A percentile compares a stretch with the other conserved stretches of the same genome.
These are phyloP conservation scores for Luscinia megarhynchos DNA, from an alignment of 2,797 vertebrate genomes.

Conservation along the genomic window DNA sequence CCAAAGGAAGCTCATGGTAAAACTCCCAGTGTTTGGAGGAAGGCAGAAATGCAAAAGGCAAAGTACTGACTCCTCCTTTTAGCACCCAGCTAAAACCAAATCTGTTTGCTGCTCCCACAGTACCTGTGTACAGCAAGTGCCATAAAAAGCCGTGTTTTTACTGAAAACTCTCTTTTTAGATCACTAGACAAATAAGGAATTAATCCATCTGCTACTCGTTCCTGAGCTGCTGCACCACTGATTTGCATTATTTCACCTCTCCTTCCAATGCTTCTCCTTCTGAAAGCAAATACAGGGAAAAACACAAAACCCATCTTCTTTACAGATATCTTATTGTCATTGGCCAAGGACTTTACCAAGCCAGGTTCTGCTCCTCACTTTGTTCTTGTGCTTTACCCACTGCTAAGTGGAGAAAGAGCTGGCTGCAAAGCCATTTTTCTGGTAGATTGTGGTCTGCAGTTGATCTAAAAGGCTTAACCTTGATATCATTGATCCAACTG, in stretches of 20 bases:
- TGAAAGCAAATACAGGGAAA: not conserved
- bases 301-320: not conserved
- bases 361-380: not conserved
- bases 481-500: not conserved
- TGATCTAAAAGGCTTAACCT: not conserved
- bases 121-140: not conserved
- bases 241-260: not conserved
- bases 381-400: not conserved
- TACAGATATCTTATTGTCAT: not conserved
- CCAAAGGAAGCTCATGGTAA: not conserved
- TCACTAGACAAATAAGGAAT: not conserved
- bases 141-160: not conserved
- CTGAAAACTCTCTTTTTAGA: not conserved
- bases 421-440: not conserved
- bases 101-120: not conserved
- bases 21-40: not conserved
- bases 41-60: not conserved
- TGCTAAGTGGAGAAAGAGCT: not conserved
- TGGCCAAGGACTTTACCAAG: not conserved
- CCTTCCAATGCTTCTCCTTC: not conserved
- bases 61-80: not conserved
- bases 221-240: not conserved
- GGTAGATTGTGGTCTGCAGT: not conserved
- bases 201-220: fast-evolving
- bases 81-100: not conserved